These are phyloP conservation scores for Hippoglossus stenolepis DNA, from an alignment of 2,113 vertebrate genomes.

Conservation along the genomic window DNA sequence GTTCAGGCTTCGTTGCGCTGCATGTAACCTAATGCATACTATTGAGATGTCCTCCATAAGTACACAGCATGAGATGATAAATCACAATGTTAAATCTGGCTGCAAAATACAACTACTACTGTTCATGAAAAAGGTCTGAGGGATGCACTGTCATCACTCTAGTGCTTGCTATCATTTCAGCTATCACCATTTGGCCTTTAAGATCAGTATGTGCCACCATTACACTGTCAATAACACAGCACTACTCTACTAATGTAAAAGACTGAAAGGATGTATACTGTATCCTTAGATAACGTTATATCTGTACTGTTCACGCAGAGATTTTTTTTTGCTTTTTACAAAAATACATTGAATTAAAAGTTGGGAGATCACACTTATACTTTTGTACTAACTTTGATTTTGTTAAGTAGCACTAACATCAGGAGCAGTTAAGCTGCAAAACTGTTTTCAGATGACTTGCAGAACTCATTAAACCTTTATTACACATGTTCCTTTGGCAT, in stretches of 20 bases:
- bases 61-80: not conserved
- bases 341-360: not conserved
- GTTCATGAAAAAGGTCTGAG: constrained; percentile 26
- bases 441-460: no score
- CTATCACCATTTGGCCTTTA: constrained; percentile 17
- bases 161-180: not conserved
- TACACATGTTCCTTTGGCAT: not conserved
- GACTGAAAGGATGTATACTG: not conserved
- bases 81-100: not conserved
- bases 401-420: not conserved
- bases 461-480: not conserved
- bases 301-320: not conserved
- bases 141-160: not conserved
- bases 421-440: not conserved
- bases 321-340: not conserved
- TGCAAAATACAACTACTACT: not conserved
- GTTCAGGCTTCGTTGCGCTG: constrained; percentile 7
- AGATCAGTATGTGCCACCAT: not conserved
- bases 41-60: not conserved
- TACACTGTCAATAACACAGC: not conserved
- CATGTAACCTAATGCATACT: constrained; percentile 15
- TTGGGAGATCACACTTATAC: not conserved
- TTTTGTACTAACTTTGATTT: no score
- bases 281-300: no score
- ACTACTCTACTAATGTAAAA: not conserved